Base-by-base conservation (phyloP, 2,113 vertebrate genomes). In the Promerops cafer region DNA sequence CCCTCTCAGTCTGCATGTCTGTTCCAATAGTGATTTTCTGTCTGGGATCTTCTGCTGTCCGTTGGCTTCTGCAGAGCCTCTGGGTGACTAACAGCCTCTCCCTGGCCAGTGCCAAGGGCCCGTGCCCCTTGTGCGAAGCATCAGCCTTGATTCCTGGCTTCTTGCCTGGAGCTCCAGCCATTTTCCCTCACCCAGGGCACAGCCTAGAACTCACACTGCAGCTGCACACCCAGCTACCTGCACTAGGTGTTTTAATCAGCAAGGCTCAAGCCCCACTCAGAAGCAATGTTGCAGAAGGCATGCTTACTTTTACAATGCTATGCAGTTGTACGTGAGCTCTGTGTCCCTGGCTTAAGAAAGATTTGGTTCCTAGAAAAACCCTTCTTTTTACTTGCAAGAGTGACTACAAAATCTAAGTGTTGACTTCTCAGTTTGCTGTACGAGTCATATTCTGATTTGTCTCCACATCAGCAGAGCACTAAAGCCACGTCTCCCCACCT, bases 1-100 rank as follows among this genome's bases (percentile, higher is more conserved):
- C 8, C 5, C 18, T 57, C 27, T 19, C 10, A 37, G 18, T 33
- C 35, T 42, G 27, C 15, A 49, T 0, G 0, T n/a, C 57, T 2
- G 0, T 49, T 37, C 6, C 31, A 42, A 19, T 1, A 35, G 15
- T 44, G 37, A 33, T 52, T 65, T 50, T 44, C 7, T 81, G 33
- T 37, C 42, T 72, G 26, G 21, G 4, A 5, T 35, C 8, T 27
- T 37, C 42, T 72, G 52, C 17, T 50, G 4, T 23, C 33, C 31
- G 7, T 22, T 33, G 50, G 27, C 50, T 56, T 26, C 35, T n/a
- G 47, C 33, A 61, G 54, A 33, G 13, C 22, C 28, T 13, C 28
- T n/a, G 28, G 7, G 63, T 28, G 18, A 53, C 12, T 16, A 6
- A 10, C 22, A 69, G 11, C 39, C 19, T 21, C 9, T 60, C 15